phyloP scores from a whole-genome alignment of 2,113 vertebrate species.

The Dicentrarchus labrax region DNA sequence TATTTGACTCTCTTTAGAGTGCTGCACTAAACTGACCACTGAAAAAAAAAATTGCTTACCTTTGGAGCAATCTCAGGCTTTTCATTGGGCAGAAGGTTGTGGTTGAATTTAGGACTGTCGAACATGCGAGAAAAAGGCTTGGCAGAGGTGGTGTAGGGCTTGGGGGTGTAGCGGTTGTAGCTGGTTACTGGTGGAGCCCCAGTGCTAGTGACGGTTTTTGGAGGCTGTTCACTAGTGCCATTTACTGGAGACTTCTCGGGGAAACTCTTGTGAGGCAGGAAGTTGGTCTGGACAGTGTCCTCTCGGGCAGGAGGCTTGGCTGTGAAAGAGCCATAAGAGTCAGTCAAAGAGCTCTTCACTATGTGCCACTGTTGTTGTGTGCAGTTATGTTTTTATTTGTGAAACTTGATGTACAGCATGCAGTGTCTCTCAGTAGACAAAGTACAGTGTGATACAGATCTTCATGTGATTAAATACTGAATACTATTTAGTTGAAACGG shows the following conservation, averaged over 20 bases:
- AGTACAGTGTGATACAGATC: background rate
- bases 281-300: conserved; percentile 89
- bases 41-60: conserved; percentile 50
- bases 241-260: conserved; percentile 89
- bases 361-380: background rate
- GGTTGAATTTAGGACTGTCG: conserved; percentile 98
- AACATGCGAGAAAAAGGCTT: conserved; percentile 96
- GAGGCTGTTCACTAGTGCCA: conserved; percentile 85
- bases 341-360: conserved; percentile 64
- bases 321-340: conserved; percentile 74
- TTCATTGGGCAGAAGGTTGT: conserved; percentile 96
- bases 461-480: background rate
- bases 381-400: background rate
- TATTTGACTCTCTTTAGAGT: too few relatives aligned
- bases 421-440: background rate
- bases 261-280: conserved; percentile 92
- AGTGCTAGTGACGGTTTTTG: conserved; percentile 74
- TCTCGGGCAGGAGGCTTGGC: conserved; percentile 87
- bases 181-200: conserved; percentile 76
- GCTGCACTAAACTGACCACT: too few relatives aligned
- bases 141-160: conserved; percentile 89
- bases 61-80: conserved; percentile 88
- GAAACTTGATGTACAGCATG: background rate
- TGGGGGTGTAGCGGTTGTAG: conserved; percentile 90
- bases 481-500: background rate